A percentile compares a stretch with the other conserved stretches of the same genome.
These are phyloP conservation scores for Pangasius krempfi DNA, from an alignment of 2,797 vertebrate genomes.

Conservation along the genomic window DNA sequence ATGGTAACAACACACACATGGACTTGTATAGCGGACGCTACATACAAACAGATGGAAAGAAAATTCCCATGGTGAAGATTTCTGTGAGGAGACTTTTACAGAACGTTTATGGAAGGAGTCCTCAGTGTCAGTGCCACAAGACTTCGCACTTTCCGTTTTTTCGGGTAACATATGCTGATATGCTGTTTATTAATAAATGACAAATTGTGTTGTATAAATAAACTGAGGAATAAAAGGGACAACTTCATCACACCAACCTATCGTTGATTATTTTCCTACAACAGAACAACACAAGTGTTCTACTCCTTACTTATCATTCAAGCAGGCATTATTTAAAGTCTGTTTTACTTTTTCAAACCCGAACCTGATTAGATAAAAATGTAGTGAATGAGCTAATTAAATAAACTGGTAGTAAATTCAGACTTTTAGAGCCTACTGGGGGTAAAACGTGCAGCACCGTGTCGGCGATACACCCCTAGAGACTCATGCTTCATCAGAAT, in stretches of 20 bases:
- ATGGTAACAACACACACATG: neutral
- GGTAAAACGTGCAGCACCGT: neutral
- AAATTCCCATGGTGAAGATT: neutral
- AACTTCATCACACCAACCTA: neutral
- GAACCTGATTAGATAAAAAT: neutral
- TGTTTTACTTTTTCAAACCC: neutral
- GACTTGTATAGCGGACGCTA: neutral
- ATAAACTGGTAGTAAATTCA: neutral
- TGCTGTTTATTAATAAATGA: neutral
- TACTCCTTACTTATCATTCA: neutral
- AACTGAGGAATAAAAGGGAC: neutral
- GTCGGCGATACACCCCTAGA: neutral
- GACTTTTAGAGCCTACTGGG: neutral
- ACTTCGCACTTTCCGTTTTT: no score
- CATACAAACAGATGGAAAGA: neutral
- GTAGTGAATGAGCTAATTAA: neutral
- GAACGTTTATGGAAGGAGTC: neutral
- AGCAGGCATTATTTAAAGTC: neutral
- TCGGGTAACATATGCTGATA: no score
- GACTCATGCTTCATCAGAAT: neutral
- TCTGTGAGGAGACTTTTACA: neutral
- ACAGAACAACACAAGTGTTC: neutral
- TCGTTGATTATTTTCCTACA: no score
- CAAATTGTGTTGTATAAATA: neutral
- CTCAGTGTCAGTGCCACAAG: neutral